Evolutionary conservation across 2,113 vertebrate species (phyloP), one percentile per base, ranked within the genome.

Genomic region (Fulmarus glacialis): DNA sequence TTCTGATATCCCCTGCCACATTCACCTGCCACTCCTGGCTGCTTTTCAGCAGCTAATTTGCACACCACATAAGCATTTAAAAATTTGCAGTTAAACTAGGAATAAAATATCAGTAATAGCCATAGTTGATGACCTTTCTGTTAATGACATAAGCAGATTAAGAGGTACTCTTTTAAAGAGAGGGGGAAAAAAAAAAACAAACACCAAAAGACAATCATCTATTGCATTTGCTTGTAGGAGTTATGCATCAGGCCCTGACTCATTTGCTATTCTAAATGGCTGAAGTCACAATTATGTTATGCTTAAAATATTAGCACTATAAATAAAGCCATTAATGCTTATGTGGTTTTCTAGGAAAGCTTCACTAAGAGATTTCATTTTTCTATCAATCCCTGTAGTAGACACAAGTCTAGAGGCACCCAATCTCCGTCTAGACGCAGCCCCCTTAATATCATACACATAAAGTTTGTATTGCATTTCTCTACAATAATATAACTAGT

Each of bases 1-100:
- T 97, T 97, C 95, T 98, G 96, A 97, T 84, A 72, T 96, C 90
- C 92, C 66, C 83, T 91, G 93, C 75, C 68, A 71, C 79, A 60
- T 93, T 96, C 96, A 91, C 87, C 97, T 97, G 97, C 96, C 91
- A 91, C 80, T 93, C 23, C 87, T 98, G 96, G 92, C 97, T 97
- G 66, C 26, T 67, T 84, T 97, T 98, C 96, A 97, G 96, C 81
- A 95, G 92, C 96, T 98, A 97, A 97, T 98, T 97, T 95, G 82
- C 82, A 92, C 12, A 53, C 79, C 82, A 95, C 82, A 60, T 83
- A 97, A 97, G 90, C 89, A 78, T 94, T 97, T 97, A 96, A 97
- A 96, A 97, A 89, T 81, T 75, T 95, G 36, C 86, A 88, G 88
- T 96, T 96, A 96, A 97, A 96, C 92, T 87, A 45, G 38, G 71